These are phyloP conservation scores for Pseudomyrmex gracilis DNA, from an alignment of 1,140 invertebrate species.

Conservation along the genomic window DNA sequence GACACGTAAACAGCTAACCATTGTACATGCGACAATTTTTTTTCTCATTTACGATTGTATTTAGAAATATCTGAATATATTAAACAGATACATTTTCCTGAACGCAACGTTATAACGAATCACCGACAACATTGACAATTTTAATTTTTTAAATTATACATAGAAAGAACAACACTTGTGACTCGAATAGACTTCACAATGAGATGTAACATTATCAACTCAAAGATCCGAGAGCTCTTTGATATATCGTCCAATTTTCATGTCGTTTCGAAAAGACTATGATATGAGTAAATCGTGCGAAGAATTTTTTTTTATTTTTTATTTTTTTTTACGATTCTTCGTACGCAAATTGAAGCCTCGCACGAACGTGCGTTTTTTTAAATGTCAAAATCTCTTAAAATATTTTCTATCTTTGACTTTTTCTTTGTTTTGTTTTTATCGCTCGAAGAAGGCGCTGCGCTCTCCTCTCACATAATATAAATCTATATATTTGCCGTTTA, in stretches of 20 bases:
- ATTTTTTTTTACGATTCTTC: constrained; percentile 16
- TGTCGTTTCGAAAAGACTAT: constrained; percentile 66
- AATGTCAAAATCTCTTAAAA: constrained; percentile 73
- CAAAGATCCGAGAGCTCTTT: constrained; percentile 54
- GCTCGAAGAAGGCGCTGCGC: constrained; percentile 52
- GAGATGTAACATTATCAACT: constrained; percentile 62
- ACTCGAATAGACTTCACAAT: constrained; percentile 63
- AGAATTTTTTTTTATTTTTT: constrained; percentile 29
- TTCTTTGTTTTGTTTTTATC: constrained; percentile 50
- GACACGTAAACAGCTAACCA: neutral
- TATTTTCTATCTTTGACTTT: constrained; percentile 68
- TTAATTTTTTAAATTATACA: constrained; percentile 52
- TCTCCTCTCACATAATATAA: neutral
- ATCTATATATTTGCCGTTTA: neutral
- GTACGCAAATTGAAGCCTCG: constrained; percentile 75
- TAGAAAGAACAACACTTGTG: constrained; percentile 29
- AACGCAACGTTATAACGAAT: neutral
- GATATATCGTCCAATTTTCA: constrained; percentile 63
- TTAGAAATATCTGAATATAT: constrained; percentile 24
- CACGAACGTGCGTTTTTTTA: constrained; percentile 70
- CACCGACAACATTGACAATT: constrained; percentile 1
- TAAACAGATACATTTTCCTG: neutral
- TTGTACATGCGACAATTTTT: neutral
- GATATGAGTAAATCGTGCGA: constrained; percentile 75
- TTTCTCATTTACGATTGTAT: neutral